Conservation (phyloP, 2,113 vertebrate species). For the Hippocampus zosterae region DNA sequence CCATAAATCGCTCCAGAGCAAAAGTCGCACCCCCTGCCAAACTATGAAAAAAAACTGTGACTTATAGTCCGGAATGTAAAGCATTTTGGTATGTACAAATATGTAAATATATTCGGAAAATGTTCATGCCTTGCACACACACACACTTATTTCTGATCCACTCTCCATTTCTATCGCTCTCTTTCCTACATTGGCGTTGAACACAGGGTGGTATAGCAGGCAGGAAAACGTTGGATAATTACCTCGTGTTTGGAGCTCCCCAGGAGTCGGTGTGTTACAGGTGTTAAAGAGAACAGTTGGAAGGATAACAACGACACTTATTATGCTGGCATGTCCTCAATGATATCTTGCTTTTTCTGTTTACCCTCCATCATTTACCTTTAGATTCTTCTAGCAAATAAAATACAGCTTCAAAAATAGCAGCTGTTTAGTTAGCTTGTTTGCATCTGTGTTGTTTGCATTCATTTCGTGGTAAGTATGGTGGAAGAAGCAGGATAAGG, state of each 20-base stretch:
- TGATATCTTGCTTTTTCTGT: neutral
- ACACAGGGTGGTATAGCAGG: conserved; percentile 58
- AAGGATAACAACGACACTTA: conserved; percentile 43
- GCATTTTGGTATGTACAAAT: no score
- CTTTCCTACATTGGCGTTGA: conserved; percentile 34
- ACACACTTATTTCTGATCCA: conserved; percentile 16
- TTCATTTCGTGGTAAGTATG: conserved; percentile 32
- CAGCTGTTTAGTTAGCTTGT: conserved; percentile 31
- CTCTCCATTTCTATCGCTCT: conserved; percentile 30
- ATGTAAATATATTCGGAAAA: no score
- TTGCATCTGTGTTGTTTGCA: conserved; percentile 36
- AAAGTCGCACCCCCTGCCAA: no score
- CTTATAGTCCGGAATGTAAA: no score
- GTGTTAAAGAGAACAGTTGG: conserved; percentile 13
- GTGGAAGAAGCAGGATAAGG: conserved; percentile 27
- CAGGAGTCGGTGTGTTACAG: conserved; percentile 39
- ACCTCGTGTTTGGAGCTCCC: conserved; percentile 58
- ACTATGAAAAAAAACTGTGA: no score
- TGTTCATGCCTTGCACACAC: neutral
- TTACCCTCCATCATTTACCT: conserved; percentile 21
- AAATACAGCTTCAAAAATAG: conserved; percentile 11
- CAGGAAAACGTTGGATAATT: conserved; percentile 53
- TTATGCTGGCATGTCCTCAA: conserved; percentile 23
- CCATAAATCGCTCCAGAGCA: no score
- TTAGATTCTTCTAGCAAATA: conserved; percentile 21